Evolutionary conservation across 2,113 vertebrate genomes (phyloP).

Genomic region (Apus apus): DNA sequence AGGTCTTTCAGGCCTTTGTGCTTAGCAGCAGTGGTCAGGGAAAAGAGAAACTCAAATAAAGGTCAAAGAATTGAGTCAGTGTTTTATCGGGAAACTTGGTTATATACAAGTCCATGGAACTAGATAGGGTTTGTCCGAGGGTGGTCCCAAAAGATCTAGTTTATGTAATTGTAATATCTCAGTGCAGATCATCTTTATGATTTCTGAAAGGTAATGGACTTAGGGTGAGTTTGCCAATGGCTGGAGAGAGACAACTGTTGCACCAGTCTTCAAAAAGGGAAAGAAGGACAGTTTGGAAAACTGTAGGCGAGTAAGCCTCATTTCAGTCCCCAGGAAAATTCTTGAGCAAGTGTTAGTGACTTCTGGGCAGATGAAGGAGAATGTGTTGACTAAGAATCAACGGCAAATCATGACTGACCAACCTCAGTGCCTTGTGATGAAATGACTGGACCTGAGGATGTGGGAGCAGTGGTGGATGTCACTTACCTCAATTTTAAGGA

Average conservation of each 20-base stretch:
- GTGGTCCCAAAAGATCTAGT: not conserved
- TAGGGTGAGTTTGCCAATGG: fast-evolving
- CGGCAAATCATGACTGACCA: too few species aligned
- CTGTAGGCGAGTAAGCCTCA: not conserved
- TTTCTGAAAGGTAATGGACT: not conserved
- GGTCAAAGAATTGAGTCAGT: not conserved
- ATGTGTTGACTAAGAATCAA: too few species aligned
- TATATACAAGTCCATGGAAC: not conserved
- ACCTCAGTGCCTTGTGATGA: not conserved
- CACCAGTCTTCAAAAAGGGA: not conserved
- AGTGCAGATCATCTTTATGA: not conserved
- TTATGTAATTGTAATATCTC: not conserved
- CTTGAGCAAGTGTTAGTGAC: too few species aligned
- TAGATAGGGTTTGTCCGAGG: not conserved
- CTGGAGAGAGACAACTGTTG: not conserved
- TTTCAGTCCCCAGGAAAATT: too few species aligned
- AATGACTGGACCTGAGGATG: not conserved
- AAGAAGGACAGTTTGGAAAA: not conserved
- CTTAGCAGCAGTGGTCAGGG: not conserved
- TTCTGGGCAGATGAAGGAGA: too few species aligned
- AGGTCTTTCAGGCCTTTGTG: not conserved
- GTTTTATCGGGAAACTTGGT: not conserved
- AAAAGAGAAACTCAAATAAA: not conserved
- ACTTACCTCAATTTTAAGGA: not conserved
- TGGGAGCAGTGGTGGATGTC: not conserved